Base-by-base conservation (phyloP, 2,113 vertebrate genomes). In the Puffinus mauretanicus region DNA sequence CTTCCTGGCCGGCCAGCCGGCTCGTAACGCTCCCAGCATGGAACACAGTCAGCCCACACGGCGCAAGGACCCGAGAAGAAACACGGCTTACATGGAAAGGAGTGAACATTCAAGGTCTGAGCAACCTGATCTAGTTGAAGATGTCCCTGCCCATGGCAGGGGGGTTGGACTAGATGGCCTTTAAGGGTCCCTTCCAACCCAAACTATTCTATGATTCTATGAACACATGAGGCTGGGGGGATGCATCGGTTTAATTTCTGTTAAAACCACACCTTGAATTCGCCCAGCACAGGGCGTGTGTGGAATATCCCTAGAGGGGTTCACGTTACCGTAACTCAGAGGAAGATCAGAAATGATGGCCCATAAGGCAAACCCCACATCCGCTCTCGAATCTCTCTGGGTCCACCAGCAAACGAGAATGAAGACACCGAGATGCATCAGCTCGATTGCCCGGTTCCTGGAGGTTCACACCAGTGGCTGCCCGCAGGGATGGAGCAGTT, bases 401-500 rank as follows among this genome's bases (percentile, higher is more conserved):
- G 12, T 57, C 29, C 40, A 78, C 18, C 61, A 89, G 34, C 25
- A 86, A 82, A 76, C 1, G 3, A 90, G 62, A 93, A 62, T 42
- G 22, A 69, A 90, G 83, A 21, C 27, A 46, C 21, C 16, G 16
- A 52, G 34, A 29, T 5, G 6, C 20, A 34, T 26, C 46, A 25
- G 36, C 22, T 67, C 0, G 0, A 26, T 36, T 52, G 30, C 8
- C 27, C 2, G 0, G 14, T 9, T 81, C 64, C 60, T 61, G 36
- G 38, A 36, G n/a, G 62, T 58, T 81, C 62, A 58, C 38, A 29
- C 29, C 44, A 64, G 36, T 22, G 27, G 22, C 6, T 73, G 52
- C 22, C 13, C 4, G 0, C 6, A 32, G 51, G 34, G 20, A 36
- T 40, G 42, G n/a, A 30, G 36, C 29, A 34, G 17, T 72, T 30